These are phyloP conservation scores for Amazonetta brasiliensis DNA, from an alignment of 2,797 vertebrate genomes.

Conservation along the genomic window DNA sequence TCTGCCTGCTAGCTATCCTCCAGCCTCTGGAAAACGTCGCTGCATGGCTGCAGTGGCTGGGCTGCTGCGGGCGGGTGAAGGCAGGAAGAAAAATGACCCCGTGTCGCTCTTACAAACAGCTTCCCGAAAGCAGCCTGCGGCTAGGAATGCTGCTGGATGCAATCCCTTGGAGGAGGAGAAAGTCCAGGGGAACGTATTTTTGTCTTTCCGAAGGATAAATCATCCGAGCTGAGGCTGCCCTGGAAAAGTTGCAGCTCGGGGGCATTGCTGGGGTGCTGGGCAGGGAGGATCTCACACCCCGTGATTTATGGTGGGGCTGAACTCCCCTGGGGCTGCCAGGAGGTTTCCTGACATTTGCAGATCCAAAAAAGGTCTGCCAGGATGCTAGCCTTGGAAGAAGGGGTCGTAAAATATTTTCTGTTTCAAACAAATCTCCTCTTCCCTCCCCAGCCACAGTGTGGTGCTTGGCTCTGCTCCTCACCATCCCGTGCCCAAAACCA, in stretches of 20 bases:
- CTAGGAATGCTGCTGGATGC: background rate
- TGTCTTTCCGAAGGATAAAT: background rate
- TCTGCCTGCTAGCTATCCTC: background rate
- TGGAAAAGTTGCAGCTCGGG: background rate
- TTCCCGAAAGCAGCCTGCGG: background rate
- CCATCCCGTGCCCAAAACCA: background rate
- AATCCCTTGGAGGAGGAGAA: fast-evolving
- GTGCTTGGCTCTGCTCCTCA: too few relatives aligned
- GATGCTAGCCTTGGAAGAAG: too few relatives aligned
- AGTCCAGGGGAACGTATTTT: background rate
- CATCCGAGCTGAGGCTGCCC: background rate
- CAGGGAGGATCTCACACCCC: background rate
- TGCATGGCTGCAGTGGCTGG: background rate
- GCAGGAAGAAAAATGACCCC: background rate
- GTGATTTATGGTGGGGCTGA: background rate
- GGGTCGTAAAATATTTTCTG: background rate
- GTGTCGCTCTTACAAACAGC: background rate
- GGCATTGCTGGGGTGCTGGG: background rate
- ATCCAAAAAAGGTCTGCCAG: too few relatives aligned
- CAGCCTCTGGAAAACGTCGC: background rate
- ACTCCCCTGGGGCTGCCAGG: background rate
- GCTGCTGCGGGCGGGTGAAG: background rate
- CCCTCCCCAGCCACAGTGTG: background rate
- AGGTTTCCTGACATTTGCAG: background rate
- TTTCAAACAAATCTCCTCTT: background rate